phyloP scores from a whole-genome alignment of 2,113 vertebrate genomes.

The Corydoras maculifer region DNA sequence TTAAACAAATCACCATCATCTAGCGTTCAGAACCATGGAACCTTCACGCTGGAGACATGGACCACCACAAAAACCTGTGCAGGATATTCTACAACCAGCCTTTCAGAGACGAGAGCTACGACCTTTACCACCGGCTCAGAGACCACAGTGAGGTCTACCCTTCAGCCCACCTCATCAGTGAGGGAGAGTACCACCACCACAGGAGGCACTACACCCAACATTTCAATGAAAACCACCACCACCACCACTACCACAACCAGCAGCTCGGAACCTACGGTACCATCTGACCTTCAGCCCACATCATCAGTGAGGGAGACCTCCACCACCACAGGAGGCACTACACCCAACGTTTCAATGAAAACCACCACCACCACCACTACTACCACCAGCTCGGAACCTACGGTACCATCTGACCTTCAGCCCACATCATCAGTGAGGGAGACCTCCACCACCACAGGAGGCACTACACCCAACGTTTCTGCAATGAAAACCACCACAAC shows the following conservation, averaged over 20 bases:
- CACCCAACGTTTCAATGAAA: not conserved
- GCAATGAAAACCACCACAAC: not conserved
- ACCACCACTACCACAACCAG: not conserved
- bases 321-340: constrained; percentile 14
- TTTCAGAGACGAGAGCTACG: not conserved
- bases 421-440: not conserved
- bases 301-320: constrained; percentile 4
- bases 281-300: not conserved
- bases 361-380: not conserved
- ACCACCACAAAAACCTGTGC: too few relatives aligned
- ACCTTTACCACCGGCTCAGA: not conserved
- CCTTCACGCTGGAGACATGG: too few relatives aligned
- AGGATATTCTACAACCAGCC: constrained; percentile 12
- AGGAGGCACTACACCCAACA: constrained; percentile 13
- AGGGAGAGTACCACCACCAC: constrained; percentile 2
- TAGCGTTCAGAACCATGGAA: too few relatives aligned
- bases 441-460: constrained; percentile 11
- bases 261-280: constrained; percentile 7
- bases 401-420: constrained; percentile 6
- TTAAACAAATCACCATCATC: too few relatives aligned
- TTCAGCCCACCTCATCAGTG: not conserved
- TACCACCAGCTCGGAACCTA: constrained; percentile 1
- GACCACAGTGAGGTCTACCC: constrained; percentile 2
- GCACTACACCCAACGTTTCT: constrained; percentile 10
- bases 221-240: not conserved